phyloP scores from a whole-genome alignment of 2,888 invertebrate genomes.

The Tachina lurida region DNA sequence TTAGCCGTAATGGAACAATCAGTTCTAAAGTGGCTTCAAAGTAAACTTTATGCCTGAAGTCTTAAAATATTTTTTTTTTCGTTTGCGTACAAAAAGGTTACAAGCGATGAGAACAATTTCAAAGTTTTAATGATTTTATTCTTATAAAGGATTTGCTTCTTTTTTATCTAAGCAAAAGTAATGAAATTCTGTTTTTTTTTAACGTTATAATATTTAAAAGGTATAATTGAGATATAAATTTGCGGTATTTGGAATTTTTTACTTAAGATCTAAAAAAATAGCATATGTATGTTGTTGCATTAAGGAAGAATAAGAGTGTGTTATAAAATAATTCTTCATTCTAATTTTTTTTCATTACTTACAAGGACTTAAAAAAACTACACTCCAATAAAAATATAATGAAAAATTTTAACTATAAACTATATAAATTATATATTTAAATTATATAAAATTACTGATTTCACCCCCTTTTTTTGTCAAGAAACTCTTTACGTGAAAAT shows the following conservation, averaged over 20 bases:
- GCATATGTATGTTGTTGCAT: too few species aligned
- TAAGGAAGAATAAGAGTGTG: too few species aligned
- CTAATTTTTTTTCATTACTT: too few species aligned
- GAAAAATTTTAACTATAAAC: too few species aligned
- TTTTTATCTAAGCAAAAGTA: background rate
- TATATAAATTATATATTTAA: too few species aligned
- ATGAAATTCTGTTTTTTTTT: background rate
- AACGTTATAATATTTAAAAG: background rate
- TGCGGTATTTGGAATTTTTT: conserved; percentile 12
- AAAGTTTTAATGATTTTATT: conserved; percentile 48
- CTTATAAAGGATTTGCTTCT: conserved; percentile 14
- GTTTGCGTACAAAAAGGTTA: background rate
- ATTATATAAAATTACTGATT: too few species aligned
- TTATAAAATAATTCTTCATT: too few species aligned
- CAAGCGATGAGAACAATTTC: conserved; percentile 43
- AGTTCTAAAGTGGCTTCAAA: conserved; percentile 34
- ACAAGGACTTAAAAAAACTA: too few species aligned
- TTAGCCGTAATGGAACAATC: conserved; percentile 41
- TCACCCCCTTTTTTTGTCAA: too few species aligned
- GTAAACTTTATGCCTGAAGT: conserved; percentile 46
- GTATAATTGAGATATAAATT: conserved; percentile 2
- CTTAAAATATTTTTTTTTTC: conserved; percentile 30
- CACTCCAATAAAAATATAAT: too few species aligned
- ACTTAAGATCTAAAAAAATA: too few species aligned
- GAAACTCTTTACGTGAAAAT: too few species aligned